Evolutionary conservation across 2,797 vertebrate genomes (phyloP), one percentile per base, ranked within the genome.

Genomic region (Momotus momota): DNA sequence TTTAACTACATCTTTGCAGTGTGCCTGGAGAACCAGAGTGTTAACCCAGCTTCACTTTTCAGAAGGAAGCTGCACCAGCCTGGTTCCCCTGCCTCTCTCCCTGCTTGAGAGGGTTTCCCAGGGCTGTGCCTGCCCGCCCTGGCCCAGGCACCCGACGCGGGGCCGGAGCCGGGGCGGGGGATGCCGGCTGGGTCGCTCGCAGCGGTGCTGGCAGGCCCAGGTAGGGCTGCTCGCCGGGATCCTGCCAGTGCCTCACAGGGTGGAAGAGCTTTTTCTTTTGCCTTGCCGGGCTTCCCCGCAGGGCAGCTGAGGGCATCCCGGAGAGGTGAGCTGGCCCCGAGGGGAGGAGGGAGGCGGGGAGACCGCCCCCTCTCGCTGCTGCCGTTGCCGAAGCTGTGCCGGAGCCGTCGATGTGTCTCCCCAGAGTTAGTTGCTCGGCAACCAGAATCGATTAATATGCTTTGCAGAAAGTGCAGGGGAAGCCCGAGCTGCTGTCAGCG

Each of bases 401-500:
- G 96, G 95, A 97, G 97, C 91, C 41, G 82, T 92, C 92, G 88
- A 92, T 98, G 98, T 98, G 98, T 97, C 98, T 98, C 98, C 98
- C 98, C 96, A 91, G 98, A 98, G 98, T 98, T 95, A 98, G 98
- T 99, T 99, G 98, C 98, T 96, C 97, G 98, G 99, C 98, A 99
- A 99, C 98, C 97, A 86, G 88, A 97, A 98, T 98, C 97, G 98
- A 98, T 98, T 99, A 98, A 98, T 98, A 98, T 98, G 98, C 97
- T 96, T 95, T 95, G 96, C 96, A 97, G 97, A 98, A 97, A 98
- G 98, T 97, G 98, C 95, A 97, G 98, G 98, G 98, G 73, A 97
- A 97, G 55, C 94, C 97, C 89, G 12, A 82, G 92, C 96, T 91
- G 92, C 93, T 95, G 95, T 94, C 96, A 96, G 97, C 29, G 66